phyloP scores from a whole-genome alignment of 2,797 vertebrate genomes.

The Anas bernieri region DNA sequence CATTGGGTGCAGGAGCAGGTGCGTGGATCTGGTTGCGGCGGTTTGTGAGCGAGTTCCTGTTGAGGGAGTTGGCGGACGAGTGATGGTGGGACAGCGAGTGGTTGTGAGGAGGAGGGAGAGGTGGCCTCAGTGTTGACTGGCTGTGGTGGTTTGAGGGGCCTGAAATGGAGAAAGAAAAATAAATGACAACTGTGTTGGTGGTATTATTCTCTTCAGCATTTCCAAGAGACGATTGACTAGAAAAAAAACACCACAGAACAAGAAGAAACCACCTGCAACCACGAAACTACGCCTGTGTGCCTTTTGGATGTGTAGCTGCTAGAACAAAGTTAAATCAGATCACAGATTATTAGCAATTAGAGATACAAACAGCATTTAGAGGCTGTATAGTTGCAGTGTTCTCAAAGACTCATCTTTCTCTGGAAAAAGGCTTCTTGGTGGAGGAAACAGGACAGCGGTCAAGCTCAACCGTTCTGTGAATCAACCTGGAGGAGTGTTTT shows the following conservation, averaged over 20 bases:
- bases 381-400: not conserved
- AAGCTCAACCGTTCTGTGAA: not conserved
- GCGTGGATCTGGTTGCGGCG: conserved; percentile 93
- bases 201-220: not conserved
- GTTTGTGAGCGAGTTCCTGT: conserved; percentile 94
- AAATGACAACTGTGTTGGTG: not conserved
- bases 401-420: not conserved
- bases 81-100: conserved; percentile 94
- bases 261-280: not conserved
- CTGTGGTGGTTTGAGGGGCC: conserved; percentile 95
- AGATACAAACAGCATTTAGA: not conserved
- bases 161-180: conserved; percentile 68
- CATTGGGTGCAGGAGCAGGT: conserved; percentile 87
- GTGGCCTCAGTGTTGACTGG: conserved; percentile 94
- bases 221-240: not conserved
- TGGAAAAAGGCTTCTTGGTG: not conserved
- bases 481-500: not conserved
- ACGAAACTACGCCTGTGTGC: not conserved
- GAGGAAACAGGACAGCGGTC: not conserved
- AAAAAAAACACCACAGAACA: not conserved
- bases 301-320: not conserved
- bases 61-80: conserved; percentile 96
- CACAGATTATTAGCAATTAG: not conserved
- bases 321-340: not conserved
- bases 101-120: conserved; percentile 95